These are phyloP conservation scores for Glaucopsyche alexis DNA, from an alignment of 2,888 invertebrate species.

Conservation along the genomic window DNA sequence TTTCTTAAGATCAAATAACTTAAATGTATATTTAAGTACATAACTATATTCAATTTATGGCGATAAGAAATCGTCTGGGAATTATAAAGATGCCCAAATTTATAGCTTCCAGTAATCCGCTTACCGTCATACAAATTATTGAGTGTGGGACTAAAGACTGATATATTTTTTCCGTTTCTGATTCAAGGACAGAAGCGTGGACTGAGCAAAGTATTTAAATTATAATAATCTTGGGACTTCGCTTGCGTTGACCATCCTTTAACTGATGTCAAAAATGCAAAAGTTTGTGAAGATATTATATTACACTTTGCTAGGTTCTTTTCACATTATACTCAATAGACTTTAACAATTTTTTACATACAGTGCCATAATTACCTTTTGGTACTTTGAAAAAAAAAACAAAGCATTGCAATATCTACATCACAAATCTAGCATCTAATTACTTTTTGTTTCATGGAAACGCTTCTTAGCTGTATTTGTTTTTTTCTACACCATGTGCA, in stretches of 20 bases:
- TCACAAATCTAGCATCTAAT: too few relatives aligned
- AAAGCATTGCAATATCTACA: too few relatives aligned
- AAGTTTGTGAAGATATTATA: not conserved
- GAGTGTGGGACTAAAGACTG: conserved; percentile 75
- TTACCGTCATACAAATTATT: conserved; percentile 74
- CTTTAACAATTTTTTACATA: not conserved
- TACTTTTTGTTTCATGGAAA: too few relatives aligned
- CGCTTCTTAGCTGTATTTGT: too few relatives aligned
- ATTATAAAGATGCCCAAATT: conserved; percentile 78
- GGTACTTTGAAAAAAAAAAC: too few relatives aligned
- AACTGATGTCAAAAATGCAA: not conserved
- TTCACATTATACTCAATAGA: not conserved
- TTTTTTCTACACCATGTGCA: not conserved
- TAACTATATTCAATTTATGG: conserved; percentile 78
- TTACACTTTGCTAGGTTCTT: not conserved
- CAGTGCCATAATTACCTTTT: too few relatives aligned
- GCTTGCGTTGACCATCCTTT: not conserved
- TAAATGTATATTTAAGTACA: conserved; percentile 43
- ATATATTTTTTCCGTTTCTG: conserved; percentile 69
- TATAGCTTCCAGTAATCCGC: conserved; percentile 68
- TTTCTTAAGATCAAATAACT: conserved; percentile 68
- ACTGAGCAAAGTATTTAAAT: conserved; percentile 19
- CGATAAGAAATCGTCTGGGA: conserved; percentile 69
- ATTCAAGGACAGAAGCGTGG: conserved; percentile 38
- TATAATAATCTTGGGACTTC: not conserved